phyloP scores from a whole-genome alignment of 1,140 invertebrate species.

The Limonius californicus region DNA sequence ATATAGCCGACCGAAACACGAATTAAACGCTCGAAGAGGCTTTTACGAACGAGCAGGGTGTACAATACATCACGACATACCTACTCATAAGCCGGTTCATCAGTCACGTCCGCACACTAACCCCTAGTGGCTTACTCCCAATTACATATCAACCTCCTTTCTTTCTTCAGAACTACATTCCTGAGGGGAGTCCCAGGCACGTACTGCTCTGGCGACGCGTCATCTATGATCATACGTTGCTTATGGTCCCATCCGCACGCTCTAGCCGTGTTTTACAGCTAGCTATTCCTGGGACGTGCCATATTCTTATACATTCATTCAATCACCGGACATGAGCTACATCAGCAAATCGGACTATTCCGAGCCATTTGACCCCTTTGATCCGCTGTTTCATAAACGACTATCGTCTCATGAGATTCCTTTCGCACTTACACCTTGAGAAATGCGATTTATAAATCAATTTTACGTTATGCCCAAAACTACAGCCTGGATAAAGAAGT shows the following conservation, averaged over 20 bases:
- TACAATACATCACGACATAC: background rate
- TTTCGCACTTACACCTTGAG: too few species aligned
- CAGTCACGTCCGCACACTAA: conserved; percentile 1
- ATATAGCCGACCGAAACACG: too few species aligned
- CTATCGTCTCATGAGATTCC: too few species aligned
- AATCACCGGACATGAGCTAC: background rate
- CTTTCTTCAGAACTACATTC: background rate
- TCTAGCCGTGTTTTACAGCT: background rate
- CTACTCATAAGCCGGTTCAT: background rate
- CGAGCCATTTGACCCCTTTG: too few species aligned
- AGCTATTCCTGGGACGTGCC: background rate
- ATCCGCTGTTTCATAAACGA: too few species aligned
- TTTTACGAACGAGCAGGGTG: background rate
- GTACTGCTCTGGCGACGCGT: conserved; percentile 1
- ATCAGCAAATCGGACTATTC: background rate
- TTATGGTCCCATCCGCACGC: background rate
- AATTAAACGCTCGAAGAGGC: too few species aligned
- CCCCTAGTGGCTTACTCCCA: background rate
- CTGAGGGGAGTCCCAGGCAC: background rate
- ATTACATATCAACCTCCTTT: background rate
- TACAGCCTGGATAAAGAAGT: too few species aligned
- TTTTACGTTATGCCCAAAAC: too few species aligned
- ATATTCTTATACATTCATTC: background rate
- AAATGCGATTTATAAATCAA: too few species aligned
- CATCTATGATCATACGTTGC: background rate